Conservation (phyloP, 2,113 vertebrate genomes). For the Vombatus ursinus region DNA sequence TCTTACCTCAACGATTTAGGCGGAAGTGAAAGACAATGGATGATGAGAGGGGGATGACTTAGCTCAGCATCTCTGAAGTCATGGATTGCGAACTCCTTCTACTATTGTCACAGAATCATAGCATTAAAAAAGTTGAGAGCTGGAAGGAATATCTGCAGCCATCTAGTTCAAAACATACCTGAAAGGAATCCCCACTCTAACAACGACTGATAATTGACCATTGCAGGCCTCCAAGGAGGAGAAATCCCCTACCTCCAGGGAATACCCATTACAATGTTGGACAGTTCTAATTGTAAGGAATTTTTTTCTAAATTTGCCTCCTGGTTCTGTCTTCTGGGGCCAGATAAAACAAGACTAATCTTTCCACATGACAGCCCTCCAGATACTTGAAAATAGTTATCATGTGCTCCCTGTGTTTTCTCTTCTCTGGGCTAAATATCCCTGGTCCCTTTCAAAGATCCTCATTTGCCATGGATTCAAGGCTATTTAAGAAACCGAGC, state of each 20-base stretch:
- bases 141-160: not conserved
- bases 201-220: not conserved
- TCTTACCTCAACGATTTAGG: not conserved
- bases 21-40: not conserved
- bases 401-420: not conserved
- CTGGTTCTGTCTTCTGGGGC: not conserved
- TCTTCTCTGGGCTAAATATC: not conserved
- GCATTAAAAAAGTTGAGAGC: not conserved
- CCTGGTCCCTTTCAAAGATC: not conserved
- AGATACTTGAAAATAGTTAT: not conserved
- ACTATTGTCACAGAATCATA: not conserved
- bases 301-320: not conserved
- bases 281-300: not conserved
- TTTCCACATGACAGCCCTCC: no score
- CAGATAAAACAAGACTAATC: not conserved
- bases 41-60: not conserved
- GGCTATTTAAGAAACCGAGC: not conserved
- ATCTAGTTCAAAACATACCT: not conserved
- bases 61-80: not conserved
- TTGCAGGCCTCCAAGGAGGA: not conserved
- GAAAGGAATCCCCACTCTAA: not conserved
- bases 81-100: not conserved
- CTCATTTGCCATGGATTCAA: not conserved
- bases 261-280: not conserved
- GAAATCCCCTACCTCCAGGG: not conserved